Conservation (phyloP, 2,797 vertebrate species). For the Sphenodon punctatus region DNA sequence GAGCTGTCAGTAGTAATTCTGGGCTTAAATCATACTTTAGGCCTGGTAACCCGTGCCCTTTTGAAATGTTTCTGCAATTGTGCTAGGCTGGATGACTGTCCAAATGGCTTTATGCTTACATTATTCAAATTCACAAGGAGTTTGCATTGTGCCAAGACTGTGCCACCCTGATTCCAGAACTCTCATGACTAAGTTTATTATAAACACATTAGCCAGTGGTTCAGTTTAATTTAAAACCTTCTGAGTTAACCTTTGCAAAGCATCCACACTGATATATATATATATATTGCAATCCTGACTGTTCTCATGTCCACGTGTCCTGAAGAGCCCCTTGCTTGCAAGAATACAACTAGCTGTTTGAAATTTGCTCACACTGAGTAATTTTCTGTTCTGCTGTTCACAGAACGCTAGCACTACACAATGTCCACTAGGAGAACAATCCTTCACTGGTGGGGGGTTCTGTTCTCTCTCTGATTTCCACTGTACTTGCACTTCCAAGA, state of each 20-base stretch:
- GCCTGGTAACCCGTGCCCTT: slow-evolving; percentile 4
- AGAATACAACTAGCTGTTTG: neutral
- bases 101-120: neutral
- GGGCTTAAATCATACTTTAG: neutral
- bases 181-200: neutral
- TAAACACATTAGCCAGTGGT: neutral
- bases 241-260: neutral
- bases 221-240: neutral
- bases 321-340: neutral
- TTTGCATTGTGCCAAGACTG: neutral
- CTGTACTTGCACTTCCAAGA: neutral
- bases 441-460: neutral
- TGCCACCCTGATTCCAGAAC: neutral
- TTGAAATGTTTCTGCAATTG: neutral
- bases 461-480: neutral
- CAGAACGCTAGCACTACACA: neutral
- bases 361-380: neutral
- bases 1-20: slow-evolving; percentile 41
- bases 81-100: neutral
- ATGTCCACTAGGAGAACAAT: neutral
- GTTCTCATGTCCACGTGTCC: neutral
- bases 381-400: neutral
- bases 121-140: slow-evolving; percentile 5
- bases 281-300: neutral
- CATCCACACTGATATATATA: neutral